Conservation (phyloP, 2,113 vertebrate species). For the Cheilinus undulatus region DNA sequence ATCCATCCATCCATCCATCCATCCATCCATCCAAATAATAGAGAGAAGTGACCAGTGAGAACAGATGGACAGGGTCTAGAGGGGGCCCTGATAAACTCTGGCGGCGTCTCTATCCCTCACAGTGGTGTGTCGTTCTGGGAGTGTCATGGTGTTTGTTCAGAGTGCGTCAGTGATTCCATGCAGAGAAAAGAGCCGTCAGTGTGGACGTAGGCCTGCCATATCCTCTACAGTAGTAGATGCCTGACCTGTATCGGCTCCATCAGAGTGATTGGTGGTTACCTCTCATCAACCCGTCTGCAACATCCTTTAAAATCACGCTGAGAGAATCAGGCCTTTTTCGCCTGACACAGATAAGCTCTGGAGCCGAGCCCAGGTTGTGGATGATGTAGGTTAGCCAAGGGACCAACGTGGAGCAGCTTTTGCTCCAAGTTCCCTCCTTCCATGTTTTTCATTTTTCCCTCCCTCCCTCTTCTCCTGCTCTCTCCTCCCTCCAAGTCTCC, state of each 20-base stretch:
- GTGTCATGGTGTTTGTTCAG: slow-evolving; percentile 37
- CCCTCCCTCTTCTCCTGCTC: slow-evolving; percentile 30
- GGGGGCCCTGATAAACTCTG: slow-evolving; percentile 62
- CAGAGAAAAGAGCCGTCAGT: slow-evolving; percentile 12
- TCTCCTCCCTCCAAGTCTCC: slow-evolving; percentile 69
- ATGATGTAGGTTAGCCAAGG: slow-evolving; percentile 66
- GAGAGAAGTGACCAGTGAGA: slow-evolving; percentile 73
- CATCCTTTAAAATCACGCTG: slow-evolving; percentile 69
- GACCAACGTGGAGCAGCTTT: slow-evolving; percentile 68
- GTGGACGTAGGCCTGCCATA: slow-evolving; percentile 13
- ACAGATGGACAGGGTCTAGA: slow-evolving; percentile 77
- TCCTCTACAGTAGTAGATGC: slow-evolving; percentile 38
- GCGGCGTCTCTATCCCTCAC: slow-evolving; percentile 34
- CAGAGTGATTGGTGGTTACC: slow-evolving; percentile 62
- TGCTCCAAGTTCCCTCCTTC: slow-evolving; percentile 52
- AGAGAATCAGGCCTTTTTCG: slow-evolving; percentile 66
- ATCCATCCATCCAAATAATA: slow-evolving; percentile 22
- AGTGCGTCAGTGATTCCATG: slow-evolving; percentile 40
- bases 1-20: slow-evolving; percentile 6
- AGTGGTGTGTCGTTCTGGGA: slow-evolving; percentile 26
- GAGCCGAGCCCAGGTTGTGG: slow-evolving; percentile 64
- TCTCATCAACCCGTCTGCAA: slow-evolving; percentile 58
- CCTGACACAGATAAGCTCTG: slow-evolving; percentile 74
- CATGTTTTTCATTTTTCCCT: slow-evolving; percentile 49
- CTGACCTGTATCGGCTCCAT: slow-evolving; percentile 58